Conservation (phyloP, 37 sponge, comb jelly and placozoan species). For the Amphimedon queenslandica region DNA sequence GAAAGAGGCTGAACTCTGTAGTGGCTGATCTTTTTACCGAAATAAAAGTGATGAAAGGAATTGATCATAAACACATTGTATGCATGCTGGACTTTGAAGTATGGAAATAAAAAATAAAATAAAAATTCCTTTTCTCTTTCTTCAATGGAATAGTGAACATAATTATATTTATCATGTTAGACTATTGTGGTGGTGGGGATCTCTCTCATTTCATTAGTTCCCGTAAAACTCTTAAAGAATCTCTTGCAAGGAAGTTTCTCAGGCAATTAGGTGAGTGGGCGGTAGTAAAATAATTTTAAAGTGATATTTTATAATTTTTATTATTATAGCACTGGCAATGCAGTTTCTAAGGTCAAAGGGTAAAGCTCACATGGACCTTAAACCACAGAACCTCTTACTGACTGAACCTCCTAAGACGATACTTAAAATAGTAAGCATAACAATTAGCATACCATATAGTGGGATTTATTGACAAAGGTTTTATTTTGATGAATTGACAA, state of each 20-base stretch:
- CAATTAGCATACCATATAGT: too few relatives aligned
- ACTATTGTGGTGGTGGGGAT: slow-evolving; percentile 86
- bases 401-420: slow-evolving; percentile 35
- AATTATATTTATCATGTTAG: slow-evolving; percentile 82
- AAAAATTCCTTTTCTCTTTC: neutral
- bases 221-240: slow-evolving; percentile 38
- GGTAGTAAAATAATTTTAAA: neutral
- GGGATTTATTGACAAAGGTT: too few relatives aligned
- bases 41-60: slow-evolving; percentile 64
- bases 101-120: neutral
- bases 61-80: slow-evolving; percentile 62
- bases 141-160: slow-evolving; percentile 3
- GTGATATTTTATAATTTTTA: neutral
- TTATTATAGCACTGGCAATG: slow-evolving; percentile 52
- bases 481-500: too few relatives aligned
- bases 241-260: slow-evolving; percentile 62
- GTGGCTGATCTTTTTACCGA: slow-evolving; percentile 70
- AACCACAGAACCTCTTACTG: slow-evolving; percentile 84
- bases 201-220: slow-evolving; percentile 55
- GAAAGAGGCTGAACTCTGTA: slow-evolving; percentile 22
- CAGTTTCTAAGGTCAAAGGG: slow-evolving; percentile 54
- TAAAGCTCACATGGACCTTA: slow-evolving; percentile 85
- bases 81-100: slow-evolving; percentile 71
- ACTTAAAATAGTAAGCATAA: slow-evolving; percentile 70
- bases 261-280: slow-evolving; percentile 63